Evolutionary conservation across 2,888 invertebrate species (phyloP), one percentile per base, ranked within the genome.

Genomic region (Campopleginae sp.): DNA sequence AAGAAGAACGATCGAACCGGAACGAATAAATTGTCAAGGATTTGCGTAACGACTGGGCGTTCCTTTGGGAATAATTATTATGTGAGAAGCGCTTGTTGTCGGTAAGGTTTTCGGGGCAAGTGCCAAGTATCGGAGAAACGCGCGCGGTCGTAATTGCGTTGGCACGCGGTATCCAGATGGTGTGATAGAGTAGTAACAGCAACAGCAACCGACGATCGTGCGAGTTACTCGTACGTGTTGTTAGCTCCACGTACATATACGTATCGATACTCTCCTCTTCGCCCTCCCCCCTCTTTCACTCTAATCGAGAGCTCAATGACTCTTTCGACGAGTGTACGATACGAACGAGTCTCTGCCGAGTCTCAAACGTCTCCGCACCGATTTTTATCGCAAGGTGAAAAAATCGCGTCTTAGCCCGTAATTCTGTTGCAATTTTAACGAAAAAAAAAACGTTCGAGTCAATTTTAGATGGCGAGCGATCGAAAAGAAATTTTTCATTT

Each of bases 281-380:
- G 70, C 54, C 74, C 70, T 51, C 75, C 83, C 79, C 75, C 70
- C 54, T 79, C 83, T 75, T 79, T 80, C 79, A 27, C 58, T 58
- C 27, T 58, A 27, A 80, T 84, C 83, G 65, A 33, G 80, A 80
- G 83, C 80, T 70, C 80, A 80, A 84, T 80, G 83, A 84, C 80
- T 84, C 83, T 79, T 80, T 84, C 58, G 58, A 27, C 27, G 58
- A 27, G 58, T 58, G 5, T 27, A 58, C 58, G 58, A 54, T 54
- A 54, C 54, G 27, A 84, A 76, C 83, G 83, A 84, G 75, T 17
- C 75, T 17, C 63, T 63, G 61, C 51, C 79, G 61, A 42, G 31
- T 58, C 65, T 48, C 51, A 23, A 44, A 44, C 68, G 33, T 44
- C 58, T 58, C 14, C 58, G 58, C 58, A 58, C 58, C 58, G 58